Evolutionary conservation across 2,888 invertebrate species (phyloP), one percentile per base, ranked within the genome.

Genomic region (Caenorhabditis sulstoni): DNA sequence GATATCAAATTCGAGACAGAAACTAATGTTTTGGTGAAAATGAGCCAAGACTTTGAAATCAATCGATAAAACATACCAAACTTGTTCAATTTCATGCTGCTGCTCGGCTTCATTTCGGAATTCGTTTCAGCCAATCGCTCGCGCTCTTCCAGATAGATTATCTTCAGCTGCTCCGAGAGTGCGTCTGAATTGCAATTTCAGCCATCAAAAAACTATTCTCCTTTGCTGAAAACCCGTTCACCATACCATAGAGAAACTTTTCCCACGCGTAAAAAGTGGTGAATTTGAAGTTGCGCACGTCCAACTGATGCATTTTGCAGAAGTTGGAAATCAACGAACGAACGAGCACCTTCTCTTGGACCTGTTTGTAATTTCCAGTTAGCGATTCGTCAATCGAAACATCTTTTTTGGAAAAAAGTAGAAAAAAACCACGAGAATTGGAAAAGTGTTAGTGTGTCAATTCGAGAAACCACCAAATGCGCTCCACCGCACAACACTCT

Each of bases 241-340:
- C 64, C 75, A 45, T 47, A 90, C 89, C 89, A 78, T 89, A 89
- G 7, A 89, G 79, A 57, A 89, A 89, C 66, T 87, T 87, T 67
- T 89, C 89, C 89, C 89, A 89, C 2, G 87, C 84, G 67, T 90
- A 88, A 57, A 89, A 89, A 1, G 85, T 85, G 4, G 67, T 67
- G 58, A 86, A 85, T n/a, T 85, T 86, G 67, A 89, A 89, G 49
- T 87, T 85, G 11, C 82, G 80, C 20, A 86, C 82, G 59, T 87
- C 83, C 49, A 87, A 65, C 9, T 81, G 83, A 68, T 90, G 88
- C 87, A 87, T 87, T 66, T 87, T 86, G 58, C 90, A 88, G 70
- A 89, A 89, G 68, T 89, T 89, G 22, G 85, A 81, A 18, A 90
- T 85, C 20, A 90, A 71, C 5, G 88, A 88, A 7, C 86, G 85